Base-by-base conservation (phyloP, 2,888 invertebrate species). In the Theretra japonica region DNA sequence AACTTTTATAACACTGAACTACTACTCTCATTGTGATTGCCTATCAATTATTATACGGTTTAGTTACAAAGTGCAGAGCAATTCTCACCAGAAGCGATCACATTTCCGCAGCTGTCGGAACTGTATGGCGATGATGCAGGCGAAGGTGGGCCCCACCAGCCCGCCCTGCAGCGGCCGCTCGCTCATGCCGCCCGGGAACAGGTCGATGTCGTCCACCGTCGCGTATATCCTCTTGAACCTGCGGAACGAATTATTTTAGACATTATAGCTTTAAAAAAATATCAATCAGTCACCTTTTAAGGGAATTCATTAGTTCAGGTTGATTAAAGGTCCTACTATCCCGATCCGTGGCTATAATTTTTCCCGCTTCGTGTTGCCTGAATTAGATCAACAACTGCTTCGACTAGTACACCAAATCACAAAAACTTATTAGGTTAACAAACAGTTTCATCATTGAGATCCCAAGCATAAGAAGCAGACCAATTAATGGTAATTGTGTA, bases 171-270 rank as follows among this genome's bases (percentile, higher is more conserved):
- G 94, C 0, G 98, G 97, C 68, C 97, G 95, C 87, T 98, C 97
- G 80, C 98, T 97, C 96, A 99, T 97, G 2, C 98, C 98, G 28
- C 99, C 99, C 0, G 99, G 98, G 96, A 99, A 99, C 3, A 99
- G 95, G 89, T 99, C 98, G 72, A 99, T 98, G 88, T 99, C 99
- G 83, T 99, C 99, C 0, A 99, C 99, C 2, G 97, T 97, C 0
- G 97, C 96, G 88, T 98, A 98, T 75, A 98, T 96, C 73, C 97
- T 95, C 89, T 97, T 97, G 83, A 98, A 95, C 75, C 96, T 94
- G 83, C 0, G 77, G 76, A 33, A 59, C 8, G 59, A 48, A 19
- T 28, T 15, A 68, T 6, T 41, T 15, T 41, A 41, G 41, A 41
- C n/a, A n/a, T n/a, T 65, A 41, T 65, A 15, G 15, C 21, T 41